Evolutionary conservation across 2,888 invertebrate genomes (phyloP).

Genomic region (Gryllus longicercus): DNA sequence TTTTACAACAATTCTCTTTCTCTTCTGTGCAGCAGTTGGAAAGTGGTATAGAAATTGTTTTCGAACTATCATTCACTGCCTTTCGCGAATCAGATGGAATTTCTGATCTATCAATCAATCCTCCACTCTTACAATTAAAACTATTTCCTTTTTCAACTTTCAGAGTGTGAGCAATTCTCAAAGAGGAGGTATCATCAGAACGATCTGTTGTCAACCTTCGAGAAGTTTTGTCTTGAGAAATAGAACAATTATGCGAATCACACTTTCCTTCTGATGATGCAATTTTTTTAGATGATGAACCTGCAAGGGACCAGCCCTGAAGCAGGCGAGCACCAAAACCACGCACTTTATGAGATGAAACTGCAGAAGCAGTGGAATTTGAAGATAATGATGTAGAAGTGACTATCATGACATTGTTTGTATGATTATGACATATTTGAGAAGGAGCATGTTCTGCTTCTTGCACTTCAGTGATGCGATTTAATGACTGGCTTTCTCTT

Average conservation of each 20-base stretch:
- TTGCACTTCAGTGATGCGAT: conserved; percentile 81
- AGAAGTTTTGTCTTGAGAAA: not conserved
- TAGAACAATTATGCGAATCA: conserved; percentile 10
- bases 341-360: conserved; percentile 48
- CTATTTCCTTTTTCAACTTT: not conserved
- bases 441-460: conserved; percentile 55
- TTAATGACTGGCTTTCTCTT: conserved; percentile 78
- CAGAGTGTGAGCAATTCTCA: not conserved
- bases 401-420: conserved; percentile 27
- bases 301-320: conserved; percentile 48
- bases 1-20: conserved; percentile 37
- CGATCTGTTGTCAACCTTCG: not conserved
- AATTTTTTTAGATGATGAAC: conserved; percentile 26
- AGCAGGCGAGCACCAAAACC: conserved; percentile 53
- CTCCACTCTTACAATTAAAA: not conserved
- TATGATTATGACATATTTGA: conserved; percentile 31
- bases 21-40: conserved; percentile 32
- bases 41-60: not conserved
- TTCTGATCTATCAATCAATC: not conserved
- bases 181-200: not conserved
- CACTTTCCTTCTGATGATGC: not conserved
- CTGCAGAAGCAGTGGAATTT: conserved; percentile 38
- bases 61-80: not conserved
- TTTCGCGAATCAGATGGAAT: not conserved
- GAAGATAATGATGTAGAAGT: conserved; percentile 39